phyloP scores from a whole-genome alignment of 2,888 invertebrate species.

The Cenopis cana region DNA sequence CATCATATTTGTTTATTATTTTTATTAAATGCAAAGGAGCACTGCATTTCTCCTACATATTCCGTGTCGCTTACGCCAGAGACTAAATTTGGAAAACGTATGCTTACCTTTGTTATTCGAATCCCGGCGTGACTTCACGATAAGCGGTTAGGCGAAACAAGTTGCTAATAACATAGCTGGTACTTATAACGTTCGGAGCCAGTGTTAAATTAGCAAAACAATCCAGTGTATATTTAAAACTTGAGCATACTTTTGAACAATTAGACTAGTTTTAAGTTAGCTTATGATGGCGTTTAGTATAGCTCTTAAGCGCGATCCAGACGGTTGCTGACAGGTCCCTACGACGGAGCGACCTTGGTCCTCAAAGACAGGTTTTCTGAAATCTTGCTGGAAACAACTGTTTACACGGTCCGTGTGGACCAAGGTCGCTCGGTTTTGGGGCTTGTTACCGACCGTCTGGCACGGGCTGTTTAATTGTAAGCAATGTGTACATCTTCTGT shows the following conservation, averaged over 20 bases:
- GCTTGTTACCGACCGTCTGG: no score
- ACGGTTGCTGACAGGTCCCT: no score
- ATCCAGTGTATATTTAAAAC: neutral
- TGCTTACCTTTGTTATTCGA: neutral
- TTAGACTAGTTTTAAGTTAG: conserved; percentile 25
- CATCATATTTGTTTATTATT: no score
- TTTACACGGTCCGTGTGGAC: no score
- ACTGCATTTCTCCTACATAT: neutral
- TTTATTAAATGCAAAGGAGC: no score
- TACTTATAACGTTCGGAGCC: neutral
- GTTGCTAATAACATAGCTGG: neutral
- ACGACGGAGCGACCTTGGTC: no score
- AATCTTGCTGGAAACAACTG: no score
- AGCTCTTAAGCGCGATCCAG: conserved; percentile 20
- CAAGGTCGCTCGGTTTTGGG: no score
- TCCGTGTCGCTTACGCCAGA: neutral
- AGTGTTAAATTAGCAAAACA: neutral
- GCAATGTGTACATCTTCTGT: conserved; percentile 55
- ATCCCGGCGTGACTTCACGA: neutral
- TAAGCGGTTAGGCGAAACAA: neutral
- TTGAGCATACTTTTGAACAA: conserved; percentile 17
- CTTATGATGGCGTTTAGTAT: conserved; percentile 14
- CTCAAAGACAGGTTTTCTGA: no score
- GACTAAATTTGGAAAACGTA: neutral
- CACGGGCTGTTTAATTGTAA: conserved; percentile 37